These are phyloP conservation scores for Hypotaenidia philippensis DNA, from an alignment of 2,797 vertebrate genomes.

Conservation along the genomic window DNA sequence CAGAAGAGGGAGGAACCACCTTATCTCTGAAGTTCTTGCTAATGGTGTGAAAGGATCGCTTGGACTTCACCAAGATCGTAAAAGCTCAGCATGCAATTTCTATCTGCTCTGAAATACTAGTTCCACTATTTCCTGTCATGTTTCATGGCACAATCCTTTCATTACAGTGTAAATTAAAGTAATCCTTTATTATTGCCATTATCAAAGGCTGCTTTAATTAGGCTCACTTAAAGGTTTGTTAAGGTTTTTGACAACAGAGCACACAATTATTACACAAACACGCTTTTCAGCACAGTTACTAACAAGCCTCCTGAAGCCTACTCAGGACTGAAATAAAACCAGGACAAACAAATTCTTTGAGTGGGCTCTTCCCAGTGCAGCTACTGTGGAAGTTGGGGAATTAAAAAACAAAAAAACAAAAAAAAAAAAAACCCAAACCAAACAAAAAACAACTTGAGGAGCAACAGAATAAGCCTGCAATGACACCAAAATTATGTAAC, in stretches of 20 bases:
- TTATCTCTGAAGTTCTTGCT: slow-evolving; percentile 34
- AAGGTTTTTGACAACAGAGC: slow-evolving; percentile 34
- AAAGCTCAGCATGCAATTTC: slow-evolving; percentile 19
- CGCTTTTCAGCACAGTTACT: neutral
- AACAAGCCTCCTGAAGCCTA: neutral
- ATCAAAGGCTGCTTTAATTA: slow-evolving; percentile 58
- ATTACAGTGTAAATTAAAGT: slow-evolving; percentile 61
- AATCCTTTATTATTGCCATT: slow-evolving; percentile 58
- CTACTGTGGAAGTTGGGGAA: neutral
- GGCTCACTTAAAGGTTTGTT: slow-evolving; percentile 21
- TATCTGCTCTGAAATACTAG: neutral
- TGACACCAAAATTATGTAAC: neutral
- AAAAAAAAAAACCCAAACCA: neutral
- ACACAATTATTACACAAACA: neutral
- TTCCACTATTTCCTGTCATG: slow-evolving; percentile 35
- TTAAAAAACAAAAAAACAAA: neutral
- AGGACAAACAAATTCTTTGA: neutral
- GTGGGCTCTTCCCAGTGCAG: neutral
- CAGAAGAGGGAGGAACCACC: neutral
- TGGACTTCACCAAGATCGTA: neutral
- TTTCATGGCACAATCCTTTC: slow-evolving; percentile 41
- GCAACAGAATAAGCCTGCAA: neutral
- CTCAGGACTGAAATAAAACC: neutral
- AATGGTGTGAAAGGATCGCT: neutral
- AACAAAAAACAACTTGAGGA: neutral